phyloP scores from a whole-genome alignment of 2,888 invertebrate species.

The Nasonia oneida region DNA sequence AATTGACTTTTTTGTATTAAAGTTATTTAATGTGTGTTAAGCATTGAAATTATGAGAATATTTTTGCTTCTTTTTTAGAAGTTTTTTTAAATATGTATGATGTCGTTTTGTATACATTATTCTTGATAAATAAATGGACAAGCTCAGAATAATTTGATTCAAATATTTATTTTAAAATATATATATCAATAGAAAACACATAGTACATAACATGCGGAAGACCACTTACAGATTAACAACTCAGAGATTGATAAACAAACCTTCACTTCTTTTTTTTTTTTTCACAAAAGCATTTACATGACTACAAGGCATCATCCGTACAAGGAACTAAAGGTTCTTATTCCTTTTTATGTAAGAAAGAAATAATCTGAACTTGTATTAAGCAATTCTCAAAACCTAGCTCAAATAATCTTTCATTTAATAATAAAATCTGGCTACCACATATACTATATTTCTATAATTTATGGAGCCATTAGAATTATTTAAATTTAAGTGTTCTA shows the following conservation, averaged over 20 bases:
- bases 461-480: slow-evolving; percentile 68
- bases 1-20: too few relatives aligned
- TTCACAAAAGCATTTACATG: slow-evolving; percentile 62
- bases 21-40: neutral
- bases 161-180: slow-evolving; percentile 77
- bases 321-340: slow-evolving; percentile 67
- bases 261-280: slow-evolving; percentile 20
- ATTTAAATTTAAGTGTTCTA: slow-evolving; percentile 43
- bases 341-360: slow-evolving; percentile 47
- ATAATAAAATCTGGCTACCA: slow-evolving; percentile 65
- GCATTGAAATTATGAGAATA: neutral
- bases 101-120: neutral
- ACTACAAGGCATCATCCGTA: slow-evolving; percentile 68
- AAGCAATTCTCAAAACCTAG: slow-evolving; percentile 43
- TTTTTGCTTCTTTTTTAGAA: neutral
- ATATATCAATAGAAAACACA: slow-evolving; percentile 77
- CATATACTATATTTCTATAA: slow-evolving; percentile 73
- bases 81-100: too few relatives aligned
- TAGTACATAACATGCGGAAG: slow-evolving; percentile 75
- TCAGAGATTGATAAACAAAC: slow-evolving; percentile 51
- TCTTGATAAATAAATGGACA: neutral
- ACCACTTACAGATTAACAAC: slow-evolving; percentile 65
- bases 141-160: slow-evolving; percentile 55
- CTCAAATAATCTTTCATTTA: slow-evolving; percentile 34
- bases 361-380: slow-evolving; percentile 51